phyloP scores from a whole-genome alignment of 1,140 invertebrate genomes.

The Drosophila pachea region DNA sequence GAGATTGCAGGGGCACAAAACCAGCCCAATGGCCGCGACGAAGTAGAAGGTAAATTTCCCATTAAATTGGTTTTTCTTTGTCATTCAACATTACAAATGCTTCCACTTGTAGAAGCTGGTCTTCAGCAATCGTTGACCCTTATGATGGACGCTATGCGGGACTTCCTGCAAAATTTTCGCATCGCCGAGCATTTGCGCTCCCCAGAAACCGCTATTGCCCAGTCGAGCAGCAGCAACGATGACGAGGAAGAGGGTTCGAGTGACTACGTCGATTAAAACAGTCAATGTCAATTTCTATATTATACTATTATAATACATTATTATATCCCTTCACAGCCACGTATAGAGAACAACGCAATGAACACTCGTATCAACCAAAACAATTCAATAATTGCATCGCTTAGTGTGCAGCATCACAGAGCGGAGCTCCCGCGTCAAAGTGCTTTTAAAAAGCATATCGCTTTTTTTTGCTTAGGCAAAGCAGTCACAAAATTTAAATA shows the following conservation, averaged over 20 bases:
- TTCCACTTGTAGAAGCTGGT: conserved; percentile 79
- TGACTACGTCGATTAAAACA: conserved; percentile 77
- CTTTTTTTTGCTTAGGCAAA: conserved; percentile 45
- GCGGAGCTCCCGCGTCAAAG: conserved; percentile 1
- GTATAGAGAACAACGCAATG: conserved; percentile 18
- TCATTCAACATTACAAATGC: conserved; percentile 6
- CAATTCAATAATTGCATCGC: conserved; percentile 19
- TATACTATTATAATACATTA: conserved; percentile 10
- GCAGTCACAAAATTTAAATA: conserved; percentile 58
- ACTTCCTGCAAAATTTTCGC: conserved; percentile 84
- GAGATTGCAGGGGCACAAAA: conserved; percentile 25
- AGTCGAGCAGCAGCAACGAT: conserved; percentile 76
- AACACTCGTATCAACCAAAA: conserved; percentile 16
- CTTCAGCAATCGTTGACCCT: conserved; percentile 81
- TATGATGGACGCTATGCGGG: conserved; percentile 86
- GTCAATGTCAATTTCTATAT: conserved; percentile 29
- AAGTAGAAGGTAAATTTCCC: conserved; percentile 41
- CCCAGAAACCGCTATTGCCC: conserved; percentile 79
- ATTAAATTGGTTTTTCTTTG: neutral
- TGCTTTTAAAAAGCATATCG: conserved; percentile 34
- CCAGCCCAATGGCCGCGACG: conserved; percentile 25
- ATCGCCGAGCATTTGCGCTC: conserved; percentile 78
- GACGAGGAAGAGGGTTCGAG: conserved; percentile 79
- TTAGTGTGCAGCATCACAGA: conserved; percentile 8
- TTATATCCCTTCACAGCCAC: conserved; percentile 11